Evolutionary conservation across 2,888 invertebrate species (phyloP), one percentile per base, ranked within the genome.

Genomic region (Tillus elongatus): DNA sequence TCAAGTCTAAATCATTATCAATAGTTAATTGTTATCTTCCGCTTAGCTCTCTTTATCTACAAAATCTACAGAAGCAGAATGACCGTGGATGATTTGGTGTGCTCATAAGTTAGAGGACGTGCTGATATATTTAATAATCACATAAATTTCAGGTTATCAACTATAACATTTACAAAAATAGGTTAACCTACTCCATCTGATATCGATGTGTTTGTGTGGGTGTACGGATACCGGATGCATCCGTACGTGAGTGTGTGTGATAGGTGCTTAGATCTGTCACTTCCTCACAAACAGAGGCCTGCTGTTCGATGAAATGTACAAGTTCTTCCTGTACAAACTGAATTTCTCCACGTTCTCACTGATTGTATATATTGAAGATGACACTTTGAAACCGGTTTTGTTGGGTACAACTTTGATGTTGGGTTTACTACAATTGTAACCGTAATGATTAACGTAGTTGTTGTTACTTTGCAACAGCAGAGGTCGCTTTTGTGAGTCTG

Each of bases 361-460:
- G 48, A 65, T 64, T 33, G 66, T 63, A 49, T 67, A 65, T 41
- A 66, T 62, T 12, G 74, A 73, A 35, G 73, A 71, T 36, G 30
- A 8, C 40, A 74, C 71, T 52, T 69, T 71, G 4, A 74, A 57
- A 27, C 73, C 74, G 41, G 69, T 71, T 54, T 70, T 71, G 47
- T 69, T 66, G 26, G 72, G 71, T 32, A 72, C 68, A 31, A 72
- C 70, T 52, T 57, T 50, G 38, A 58, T 54, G 43, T 59, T 57
- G 13, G 55, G 47, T 32, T 52, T 47, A 19, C 42, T 45, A 19
- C 44, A 44, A n/a, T n/a, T n/a, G n/a, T n/a, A n/a, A 31, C 44
- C 39, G 33, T 43, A 39, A 15, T 33, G 15, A 30, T 37, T 40
- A 33, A 27, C 16, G 33, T 35, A 36, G 36, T 35, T 51, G 43